Evolutionary conservation across 53 echinoderm and acorn worm species (phyloP).

Genomic region (Paracentrotus lividus): DNA sequence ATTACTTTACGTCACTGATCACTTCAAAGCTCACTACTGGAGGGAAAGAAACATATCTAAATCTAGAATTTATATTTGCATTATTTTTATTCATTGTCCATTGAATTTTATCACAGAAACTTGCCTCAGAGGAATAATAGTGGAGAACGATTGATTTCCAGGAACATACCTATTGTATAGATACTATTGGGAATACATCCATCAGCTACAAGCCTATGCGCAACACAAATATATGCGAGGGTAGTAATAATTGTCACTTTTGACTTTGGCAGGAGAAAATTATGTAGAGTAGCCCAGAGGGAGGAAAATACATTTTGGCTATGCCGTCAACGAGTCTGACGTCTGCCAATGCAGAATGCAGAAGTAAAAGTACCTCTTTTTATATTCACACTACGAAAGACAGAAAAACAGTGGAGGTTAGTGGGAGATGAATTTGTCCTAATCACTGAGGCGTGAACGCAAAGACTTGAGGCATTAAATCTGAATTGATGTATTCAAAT

Average conservation of each 20-base stretch:
- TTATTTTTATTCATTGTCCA: not conserved
- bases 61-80: too few species aligned
- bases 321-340: not conserved
- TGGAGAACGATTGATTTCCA: not conserved
- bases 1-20: too few species aligned
- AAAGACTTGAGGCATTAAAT: constrained; percentile 65
- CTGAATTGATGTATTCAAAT: constrained; percentile 68
- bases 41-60: too few species aligned
- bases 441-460: constrained; percentile 54
- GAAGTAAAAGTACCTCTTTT: constrained; percentile 43
- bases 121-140: not conserved
- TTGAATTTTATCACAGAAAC: not conserved
- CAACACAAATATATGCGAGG: not conserved
- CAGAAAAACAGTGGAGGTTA: not conserved
- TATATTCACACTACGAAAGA: not conserved
- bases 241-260: constrained; percentile 44
- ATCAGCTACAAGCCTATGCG: not conserved
- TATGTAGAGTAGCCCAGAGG: constrained; percentile 40
- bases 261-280: constrained; percentile 34
- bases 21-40: too few species aligned
- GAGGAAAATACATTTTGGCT: not conserved
- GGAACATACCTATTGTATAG: not conserved
- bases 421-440: constrained; percentile 10
- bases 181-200: not conserved
- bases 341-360: constrained; percentile 3